Evolutionary conservation across 2,797 vertebrate species (phyloP), one percentile per base, ranked within the genome.

Genomic region (Peromyscus eremicus): DNA sequence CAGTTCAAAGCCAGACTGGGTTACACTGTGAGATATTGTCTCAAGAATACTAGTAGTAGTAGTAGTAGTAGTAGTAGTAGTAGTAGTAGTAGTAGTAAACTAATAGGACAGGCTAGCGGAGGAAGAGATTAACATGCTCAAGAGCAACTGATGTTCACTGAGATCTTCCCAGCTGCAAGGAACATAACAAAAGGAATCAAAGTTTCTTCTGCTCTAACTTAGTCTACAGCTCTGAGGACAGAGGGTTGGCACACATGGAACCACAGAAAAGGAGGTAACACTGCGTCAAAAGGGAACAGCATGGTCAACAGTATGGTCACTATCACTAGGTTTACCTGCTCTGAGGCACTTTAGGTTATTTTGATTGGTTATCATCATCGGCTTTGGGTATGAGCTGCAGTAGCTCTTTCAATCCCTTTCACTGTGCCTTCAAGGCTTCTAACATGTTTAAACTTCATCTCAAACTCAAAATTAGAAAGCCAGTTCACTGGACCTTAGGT

Each of bases 381-480:
- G 71, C 46, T 34, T 52, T 37, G 73, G n/a, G 32, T 66, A 40
- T 55, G 14, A 71, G 17, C 64, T 52, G 3, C 49, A 82, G 76
- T 19, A 11, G 92, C 37, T 83, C 80, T 84, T 79, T 62, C 11
- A 64, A 60, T 13, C 14, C 34, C n/a, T 71, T 76, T 52, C 43
- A 25, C 32, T 46, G 14, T 43, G 29, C 11, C 23, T 97, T 95
- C 46, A 37, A 94, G 82, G 66, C 12, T 34, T 68, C 17, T 55
- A 75, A 2, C 34, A 79, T 27, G 49, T 85, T 96, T 76, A 94
- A 97, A n/a, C 29, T 76, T 52, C 23, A 13, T 3, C 34, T 87
- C 66, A 73, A 11, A 46, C 12, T 81, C 62, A 6, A 3, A 55
- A 85, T 25, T 0, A 86, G 75, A 57, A 25, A 40, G 62, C 3